These are phyloP conservation scores for Bucco capensis DNA, from an alignment of 2,113 vertebrate species.

Conservation along the genomic window DNA sequence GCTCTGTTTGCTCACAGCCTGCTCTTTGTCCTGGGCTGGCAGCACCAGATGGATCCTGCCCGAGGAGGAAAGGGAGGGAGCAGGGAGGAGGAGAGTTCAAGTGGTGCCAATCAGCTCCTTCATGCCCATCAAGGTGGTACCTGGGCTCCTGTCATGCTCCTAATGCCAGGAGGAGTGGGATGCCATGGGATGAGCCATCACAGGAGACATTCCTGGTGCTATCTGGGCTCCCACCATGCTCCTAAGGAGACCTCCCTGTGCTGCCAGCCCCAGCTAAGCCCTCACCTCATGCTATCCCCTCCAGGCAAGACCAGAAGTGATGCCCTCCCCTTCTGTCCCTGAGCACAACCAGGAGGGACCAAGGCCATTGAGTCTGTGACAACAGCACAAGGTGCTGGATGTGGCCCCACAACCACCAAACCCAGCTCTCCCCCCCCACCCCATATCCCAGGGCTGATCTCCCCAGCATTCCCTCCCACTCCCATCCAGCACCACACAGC, in stretches of 20 bases:
- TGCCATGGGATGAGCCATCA: not conserved
- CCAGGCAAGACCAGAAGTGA: fast-evolving
- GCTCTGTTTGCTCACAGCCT: not conserved
- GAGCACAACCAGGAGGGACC: no score
- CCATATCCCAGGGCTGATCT: no score
- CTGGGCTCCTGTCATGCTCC: not conserved
- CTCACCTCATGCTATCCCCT: not conserved
- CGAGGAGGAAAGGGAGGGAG: not conserved
- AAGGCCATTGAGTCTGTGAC: fast-evolving
- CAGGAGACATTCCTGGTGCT: not conserved
- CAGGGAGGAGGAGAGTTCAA: not conserved
- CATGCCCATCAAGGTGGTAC: fast-evolving
- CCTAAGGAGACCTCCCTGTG: not conserved
- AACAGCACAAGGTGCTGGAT: not conserved
- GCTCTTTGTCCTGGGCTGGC: conserved; percentile 3
- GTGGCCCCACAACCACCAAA: fast-evolving
- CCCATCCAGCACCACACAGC: not conserved
- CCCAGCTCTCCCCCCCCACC: not conserved
- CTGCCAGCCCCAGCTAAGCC: not conserved
- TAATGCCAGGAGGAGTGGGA: not conserved
- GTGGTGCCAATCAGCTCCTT: fast-evolving
- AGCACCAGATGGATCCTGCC: not conserved
- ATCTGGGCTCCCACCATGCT: fast-evolving
- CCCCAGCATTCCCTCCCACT: not conserved
- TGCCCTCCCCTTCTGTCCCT: fast-evolving